These are phyloP conservation scores for Dicaeum eximium DNA, from an alignment of 2,113 vertebrate genomes.

Conservation along the genomic window DNA sequence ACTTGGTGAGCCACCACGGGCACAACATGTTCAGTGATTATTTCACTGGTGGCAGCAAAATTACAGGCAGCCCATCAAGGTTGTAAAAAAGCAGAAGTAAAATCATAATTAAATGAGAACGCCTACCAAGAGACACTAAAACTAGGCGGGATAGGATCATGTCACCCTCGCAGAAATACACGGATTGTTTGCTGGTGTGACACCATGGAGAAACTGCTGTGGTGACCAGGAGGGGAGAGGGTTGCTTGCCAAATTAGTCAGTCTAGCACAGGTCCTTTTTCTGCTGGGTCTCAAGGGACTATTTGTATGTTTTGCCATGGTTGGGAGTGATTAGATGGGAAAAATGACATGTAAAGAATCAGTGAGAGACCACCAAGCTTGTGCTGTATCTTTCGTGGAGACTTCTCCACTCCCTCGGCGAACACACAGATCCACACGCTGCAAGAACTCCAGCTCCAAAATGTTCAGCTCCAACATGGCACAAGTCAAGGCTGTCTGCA, in stretches of 20 bases:
- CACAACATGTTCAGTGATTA: slow-evolving; percentile 25
- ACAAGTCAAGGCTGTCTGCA: neutral
- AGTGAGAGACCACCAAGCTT: slow-evolving; percentile 18
- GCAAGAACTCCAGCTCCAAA: neutral
- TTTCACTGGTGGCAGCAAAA: slow-evolving; percentile 26
- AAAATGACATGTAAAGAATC: neutral
- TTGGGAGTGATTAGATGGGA: neutral
- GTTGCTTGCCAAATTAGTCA: neutral
- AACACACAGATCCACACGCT: neutral
- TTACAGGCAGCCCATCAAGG: slow-evolving; percentile 1
- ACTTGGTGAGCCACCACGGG: slow-evolving; percentile 45
- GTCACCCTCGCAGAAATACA: neutral
- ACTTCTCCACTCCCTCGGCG: neutral
- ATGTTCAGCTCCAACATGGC: neutral
- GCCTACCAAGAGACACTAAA: slow-evolving; percentile 46
- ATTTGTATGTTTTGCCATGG: neutral
- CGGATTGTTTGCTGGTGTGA: neutral
- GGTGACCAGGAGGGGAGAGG: neutral
- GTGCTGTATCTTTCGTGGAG: neutral
- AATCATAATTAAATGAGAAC: neutral
- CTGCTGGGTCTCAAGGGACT: neutral
- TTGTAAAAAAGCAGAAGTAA: slow-evolving; percentile 11
- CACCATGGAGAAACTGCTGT: neutral
- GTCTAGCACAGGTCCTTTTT: neutral
- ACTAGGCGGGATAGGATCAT: slow-evolving; percentile 9